Percentiles rank a stretch among this genome's conserved stretches.
Evolutionary conservation across 2,888 invertebrate species (phyloP).

Genomic region (Drosophila colorata): DNA sequence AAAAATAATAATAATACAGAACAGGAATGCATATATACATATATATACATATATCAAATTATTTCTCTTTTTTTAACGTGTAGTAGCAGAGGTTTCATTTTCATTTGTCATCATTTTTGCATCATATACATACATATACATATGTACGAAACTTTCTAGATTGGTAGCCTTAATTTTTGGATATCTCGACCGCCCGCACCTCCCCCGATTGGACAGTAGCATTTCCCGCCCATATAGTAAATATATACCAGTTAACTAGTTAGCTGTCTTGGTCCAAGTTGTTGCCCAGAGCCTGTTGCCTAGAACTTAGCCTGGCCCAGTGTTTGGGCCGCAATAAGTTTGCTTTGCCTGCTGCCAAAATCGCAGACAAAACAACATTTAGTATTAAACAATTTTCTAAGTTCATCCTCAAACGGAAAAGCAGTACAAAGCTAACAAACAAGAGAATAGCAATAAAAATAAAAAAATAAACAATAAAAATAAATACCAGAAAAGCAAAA

Average conservation of each 20-base stretch:
- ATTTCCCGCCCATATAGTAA: not conserved
- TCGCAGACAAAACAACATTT: slow-evolving; percentile 10
- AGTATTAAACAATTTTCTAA: slow-evolving; percentile 42
- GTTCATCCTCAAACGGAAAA: slow-evolving; percentile 38
- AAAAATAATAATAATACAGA: slow-evolving; percentile 23
- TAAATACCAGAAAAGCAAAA: not conserved
- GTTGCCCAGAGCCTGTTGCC: slow-evolving; percentile 27
- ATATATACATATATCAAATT: slow-evolving; percentile 51
- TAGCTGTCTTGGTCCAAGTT: slow-evolving; percentile 32
- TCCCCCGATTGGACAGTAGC: slow-evolving; percentile 1
- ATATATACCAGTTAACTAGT: slow-evolving; percentile 16
- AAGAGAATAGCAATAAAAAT: not conserved
- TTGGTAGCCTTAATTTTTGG: slow-evolving; percentile 17
- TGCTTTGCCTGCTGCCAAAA: slow-evolving; percentile 10
- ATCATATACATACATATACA: slow-evolving; percentile 4
- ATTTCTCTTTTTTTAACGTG: slow-evolving; percentile 26
- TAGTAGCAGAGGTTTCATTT: slow-evolving; percentile 37
- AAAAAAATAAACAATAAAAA: not conserved
- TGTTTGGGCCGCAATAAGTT: not conserved
- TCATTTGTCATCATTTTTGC: slow-evolving; percentile 11
- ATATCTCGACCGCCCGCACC: not conserved
- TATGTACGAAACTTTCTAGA: slow-evolving; percentile 12
- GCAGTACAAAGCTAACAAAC: slow-evolving; percentile 44
- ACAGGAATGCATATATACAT: slow-evolving; percentile 49
- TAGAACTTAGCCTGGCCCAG: too few species aligned